Percentiles rank a stretch among this genome's conserved stretches.
These are phyloP conservation scores for Callinectes sapidus DNA, from an alignment of 2,888 invertebrate species.

Conservation along the genomic window DNA sequence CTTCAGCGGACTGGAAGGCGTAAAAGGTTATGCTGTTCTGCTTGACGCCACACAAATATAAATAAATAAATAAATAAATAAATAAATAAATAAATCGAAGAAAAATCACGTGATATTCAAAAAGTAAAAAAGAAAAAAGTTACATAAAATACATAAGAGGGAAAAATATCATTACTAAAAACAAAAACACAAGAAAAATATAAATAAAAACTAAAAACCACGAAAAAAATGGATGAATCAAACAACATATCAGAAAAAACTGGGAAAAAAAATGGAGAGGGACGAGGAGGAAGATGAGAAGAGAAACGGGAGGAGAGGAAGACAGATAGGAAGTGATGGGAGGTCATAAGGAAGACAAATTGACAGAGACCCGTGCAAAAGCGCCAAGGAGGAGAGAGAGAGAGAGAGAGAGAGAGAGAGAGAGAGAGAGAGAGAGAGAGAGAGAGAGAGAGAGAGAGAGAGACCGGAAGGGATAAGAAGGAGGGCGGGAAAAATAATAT, in stretches of 20 bases:
- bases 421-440: background rate
- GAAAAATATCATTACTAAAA: background rate
- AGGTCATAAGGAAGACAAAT: conserved; percentile 31
- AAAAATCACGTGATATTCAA: background rate
- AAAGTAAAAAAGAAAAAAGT: background rate
- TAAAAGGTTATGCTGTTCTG: background rate
- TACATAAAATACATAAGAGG: background rate
- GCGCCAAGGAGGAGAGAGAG: background rate
- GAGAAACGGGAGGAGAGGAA: background rate
- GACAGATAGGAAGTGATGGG: background rate
- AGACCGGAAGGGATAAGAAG: background rate
- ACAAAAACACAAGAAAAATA: background rate
- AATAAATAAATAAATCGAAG: background rate
- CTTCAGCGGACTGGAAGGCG: background rate
- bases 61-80: background rate
- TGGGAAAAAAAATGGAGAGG: background rate
- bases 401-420: background rate
- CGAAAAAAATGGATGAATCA: background rate
- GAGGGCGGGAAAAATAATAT: background rate
- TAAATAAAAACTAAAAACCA: background rate
- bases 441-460: background rate
- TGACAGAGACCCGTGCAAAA: background rate
- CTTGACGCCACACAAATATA: background rate
- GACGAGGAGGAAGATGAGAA: background rate
- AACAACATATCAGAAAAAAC: background rate